Base-by-base conservation (phyloP, 1,140 invertebrate species). In the Aphaenogaster rudis region DNA sequence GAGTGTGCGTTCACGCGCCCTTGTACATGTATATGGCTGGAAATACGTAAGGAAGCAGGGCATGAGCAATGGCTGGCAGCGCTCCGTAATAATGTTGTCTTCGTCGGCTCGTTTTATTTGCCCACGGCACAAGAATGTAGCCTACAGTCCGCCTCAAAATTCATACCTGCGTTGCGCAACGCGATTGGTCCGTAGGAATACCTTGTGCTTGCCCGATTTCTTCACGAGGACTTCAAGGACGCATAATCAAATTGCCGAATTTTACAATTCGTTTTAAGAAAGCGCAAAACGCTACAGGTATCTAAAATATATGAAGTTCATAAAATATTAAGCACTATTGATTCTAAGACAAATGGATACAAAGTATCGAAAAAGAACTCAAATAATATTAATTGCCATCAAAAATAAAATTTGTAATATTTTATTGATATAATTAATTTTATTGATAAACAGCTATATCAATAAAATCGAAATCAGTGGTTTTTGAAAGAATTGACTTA, bases 51-150 rank as follows among this genome's bases (percentile, higher is more conserved):
- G 94, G 92, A 94, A 94, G 92, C 94, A 91, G 93, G 92, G 94
- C 94, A 95, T 95, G 94, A 95, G 95, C 95, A 95, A 94, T 95
- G 94, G 94, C 94, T 95, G 94, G 94, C 93, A 94, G 92, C 87
- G 94, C 93, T 92, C 90, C 92, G 93, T 95, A 95, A 95, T 95
- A 95, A 95, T 94, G 94, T 95, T 95, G 95, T 95, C 94, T 94
- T 94, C 92, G 94, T 94, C 92, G 93, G 89, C 88, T 93, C 93
- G 92, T 95, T 95, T 95, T 95, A 95, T 95, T 95, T 94, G 94
- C 94, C 93, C 93, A 92, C 93, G 93, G 93, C 93, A 91, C 93
- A 95, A 95, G 95, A 95, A 95, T 95, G 95, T 94, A 94, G 94
- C 94, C 94, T 95, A 95, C 95, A 95, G 95, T 95, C 94, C 94